These are phyloP conservation scores for Copidosoma floridanum DNA, from an alignment of 1,140 invertebrate species.

Conservation along the genomic window DNA sequence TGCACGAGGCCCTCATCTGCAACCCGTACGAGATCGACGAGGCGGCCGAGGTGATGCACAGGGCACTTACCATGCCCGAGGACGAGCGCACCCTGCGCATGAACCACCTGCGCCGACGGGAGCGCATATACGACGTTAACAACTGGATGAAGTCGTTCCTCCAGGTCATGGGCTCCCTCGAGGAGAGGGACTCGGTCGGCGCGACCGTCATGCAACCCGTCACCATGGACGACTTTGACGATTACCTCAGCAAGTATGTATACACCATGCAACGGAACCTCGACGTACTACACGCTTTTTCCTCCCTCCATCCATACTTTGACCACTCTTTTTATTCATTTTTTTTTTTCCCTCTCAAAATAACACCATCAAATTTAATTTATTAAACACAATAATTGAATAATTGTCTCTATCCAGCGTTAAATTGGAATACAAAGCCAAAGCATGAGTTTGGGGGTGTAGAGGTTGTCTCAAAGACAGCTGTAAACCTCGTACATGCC, in stretches of 20 bases:
- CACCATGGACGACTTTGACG: conserved; percentile 83
- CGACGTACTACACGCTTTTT: too few relatives aligned
- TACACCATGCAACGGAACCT: too few relatives aligned
- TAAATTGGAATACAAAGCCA: too few relatives aligned
- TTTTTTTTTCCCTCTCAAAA: conserved; percentile 1
- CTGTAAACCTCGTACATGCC: too few relatives aligned
- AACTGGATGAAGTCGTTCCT: conserved; percentile 87
- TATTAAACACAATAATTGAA: too few relatives aligned
- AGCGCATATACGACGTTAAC: conserved; percentile 81
- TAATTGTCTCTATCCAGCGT: neutral
- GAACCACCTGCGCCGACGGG: conserved; percentile 78
- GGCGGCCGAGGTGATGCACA: conserved; percentile 71
- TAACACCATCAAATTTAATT: too few relatives aligned
- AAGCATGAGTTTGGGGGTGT: conserved; percentile 50
- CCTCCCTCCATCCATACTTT: too few relatives aligned
- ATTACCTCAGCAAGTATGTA: conserved; percentile 77
- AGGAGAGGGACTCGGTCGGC: conserved; percentile 76
- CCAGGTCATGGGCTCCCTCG: conserved; percentile 79
- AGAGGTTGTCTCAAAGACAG: too few relatives aligned
- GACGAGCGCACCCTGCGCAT: conserved; percentile 84
- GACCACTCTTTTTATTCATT: too few relatives aligned
- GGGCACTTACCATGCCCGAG: conserved; percentile 85
- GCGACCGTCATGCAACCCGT: conserved; percentile 81
- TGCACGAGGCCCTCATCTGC: conserved; percentile 86
- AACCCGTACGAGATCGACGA: conserved; percentile 89